These are phyloP conservation scores for Yoshiicerus persimilis DNA, from an alignment of 1,140 invertebrate genomes.

Conservation along the genomic window DNA sequence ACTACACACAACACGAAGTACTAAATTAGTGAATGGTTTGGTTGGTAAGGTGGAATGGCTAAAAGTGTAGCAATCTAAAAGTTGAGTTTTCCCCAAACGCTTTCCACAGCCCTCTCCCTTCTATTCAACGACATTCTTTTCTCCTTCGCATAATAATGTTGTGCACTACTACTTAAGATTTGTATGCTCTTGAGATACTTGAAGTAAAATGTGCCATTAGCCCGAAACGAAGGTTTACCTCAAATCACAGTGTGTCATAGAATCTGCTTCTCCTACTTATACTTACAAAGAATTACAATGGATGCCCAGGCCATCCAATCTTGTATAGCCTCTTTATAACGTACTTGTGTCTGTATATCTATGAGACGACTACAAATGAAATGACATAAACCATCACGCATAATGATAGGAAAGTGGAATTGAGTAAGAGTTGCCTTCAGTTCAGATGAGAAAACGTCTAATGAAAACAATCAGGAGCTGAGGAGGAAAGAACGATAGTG, in stretches of 20 bases:
- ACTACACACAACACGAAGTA: background rate
- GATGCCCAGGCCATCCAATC: background rate
- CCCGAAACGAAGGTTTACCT: constrained; percentile 2
- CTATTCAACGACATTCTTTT: background rate
- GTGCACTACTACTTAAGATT: constrained; percentile 7
- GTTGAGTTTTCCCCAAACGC: background rate
- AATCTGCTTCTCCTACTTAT: background rate
- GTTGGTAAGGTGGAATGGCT: background rate
- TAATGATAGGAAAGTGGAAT: constrained; percentile 14
- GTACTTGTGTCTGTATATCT: background rate
- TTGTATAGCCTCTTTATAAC: no score
- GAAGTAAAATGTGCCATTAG: background rate
- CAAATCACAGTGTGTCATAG: background rate
- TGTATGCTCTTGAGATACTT: background rate
- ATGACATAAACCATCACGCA: constrained; percentile 16
- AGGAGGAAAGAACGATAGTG: background rate
- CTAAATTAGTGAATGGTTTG: background rate
- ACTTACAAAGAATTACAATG: background rate
- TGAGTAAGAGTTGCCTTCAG: background rate
- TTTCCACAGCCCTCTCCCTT: background rate
- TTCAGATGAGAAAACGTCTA: background rate
- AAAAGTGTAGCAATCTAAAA: background rate
- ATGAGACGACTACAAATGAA: background rate
- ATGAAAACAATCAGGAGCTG: constrained; percentile 10
- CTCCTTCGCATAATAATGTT: constrained; percentile 20